phyloP scores from a whole-genome alignment of 2,888 invertebrate genomes.

The Coelinius sp. region DNA sequence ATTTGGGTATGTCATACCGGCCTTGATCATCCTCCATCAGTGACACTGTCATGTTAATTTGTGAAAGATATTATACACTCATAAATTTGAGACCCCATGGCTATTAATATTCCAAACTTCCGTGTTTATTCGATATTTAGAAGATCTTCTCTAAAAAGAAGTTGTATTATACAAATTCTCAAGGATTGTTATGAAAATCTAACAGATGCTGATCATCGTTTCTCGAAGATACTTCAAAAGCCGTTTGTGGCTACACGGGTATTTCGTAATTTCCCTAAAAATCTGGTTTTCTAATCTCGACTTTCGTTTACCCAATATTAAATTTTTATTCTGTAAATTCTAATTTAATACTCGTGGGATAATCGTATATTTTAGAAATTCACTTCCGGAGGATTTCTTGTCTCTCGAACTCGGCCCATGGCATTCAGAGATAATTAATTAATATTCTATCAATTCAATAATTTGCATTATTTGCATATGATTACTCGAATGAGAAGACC shows the following conservation, averaged over 20 bases:
- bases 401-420: background rate
- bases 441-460: background rate
- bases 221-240: no score
- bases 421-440: background rate
- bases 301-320: background rate
- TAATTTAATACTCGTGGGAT: background rate
- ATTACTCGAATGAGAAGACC: background rate
- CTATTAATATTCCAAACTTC: background rate
- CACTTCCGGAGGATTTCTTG: no score
- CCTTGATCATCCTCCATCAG: no score
- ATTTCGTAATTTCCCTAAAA: background rate
- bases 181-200: background rate
- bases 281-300: background rate
- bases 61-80: no score
- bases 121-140: no score
- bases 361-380: background rate
- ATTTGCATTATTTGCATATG: background rate
- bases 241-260: no score
- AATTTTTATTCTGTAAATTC: background rate
- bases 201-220: background rate
- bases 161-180: background rate
- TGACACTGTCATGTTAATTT: no score
- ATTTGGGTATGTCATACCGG: no score
- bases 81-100: background rate
- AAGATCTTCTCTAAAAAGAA: no score